Base-by-base conservation (phyloP, 1,140 invertebrate genomes). In the Tetramorium parvispinum region DNA sequence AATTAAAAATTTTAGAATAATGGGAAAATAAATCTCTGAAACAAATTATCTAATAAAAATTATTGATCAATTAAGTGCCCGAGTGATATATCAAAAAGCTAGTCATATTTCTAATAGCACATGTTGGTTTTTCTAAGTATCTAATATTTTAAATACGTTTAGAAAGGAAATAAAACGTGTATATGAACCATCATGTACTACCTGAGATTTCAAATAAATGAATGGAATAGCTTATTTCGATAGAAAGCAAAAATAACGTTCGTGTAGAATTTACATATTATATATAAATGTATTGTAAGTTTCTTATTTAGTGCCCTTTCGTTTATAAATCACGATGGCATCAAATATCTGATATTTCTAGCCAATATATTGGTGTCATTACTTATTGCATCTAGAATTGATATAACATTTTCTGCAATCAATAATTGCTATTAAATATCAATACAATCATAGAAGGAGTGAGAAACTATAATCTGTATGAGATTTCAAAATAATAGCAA, bases 351-450 rank as follows among this genome's bases (percentile, higher is more conserved):
- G 3, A 32, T 32, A 37, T 2, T 18, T 65, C 3, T 16, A 16
- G 18, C 5, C 32, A 63, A n/a, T 43, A 43, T 77, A 49, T 49
- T 10, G 27, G 3, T 27, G 24, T 37, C 0, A 65, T 49, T 51
- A 21, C 24, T 65, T 46, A 10, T 65, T 63, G 1, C 4, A 18
- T 18, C 2, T 75, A 71, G 24, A 27, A 32, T 10, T 57, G 3
- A 57, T 55, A 7, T 40, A n/a, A 53, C 16, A 10, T 75, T 75
- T 11, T 24, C 27, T 32, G n/a, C 32, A 10, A 43, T 21, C 3
- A 32, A 32, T 37, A 65, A 78, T 78, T 49, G n/a, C 13, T 78
- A 53, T 63, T 37, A 37, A 66, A 51, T 46, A 21, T 37, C 6
- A 51, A 6, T 51, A n/a, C 11, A 18, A 49, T 3, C n/a, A 27